These are phyloP conservation scores for Phalacrocorax brasilianus DNA, from an alignment of 2,113 vertebrate species.

Conservation along the genomic window DNA sequence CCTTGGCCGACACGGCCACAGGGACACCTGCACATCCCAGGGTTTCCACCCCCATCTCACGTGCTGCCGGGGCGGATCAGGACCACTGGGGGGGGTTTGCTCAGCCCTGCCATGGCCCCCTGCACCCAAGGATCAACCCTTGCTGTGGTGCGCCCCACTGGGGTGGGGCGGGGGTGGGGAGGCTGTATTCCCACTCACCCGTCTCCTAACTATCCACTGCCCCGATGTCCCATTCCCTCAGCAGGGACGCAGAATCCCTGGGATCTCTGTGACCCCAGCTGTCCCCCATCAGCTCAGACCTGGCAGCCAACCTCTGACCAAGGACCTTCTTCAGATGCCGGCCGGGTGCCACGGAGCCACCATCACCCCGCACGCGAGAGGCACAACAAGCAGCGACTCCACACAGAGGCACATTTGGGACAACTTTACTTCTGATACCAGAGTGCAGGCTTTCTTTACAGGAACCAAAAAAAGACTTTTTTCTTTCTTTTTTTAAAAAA, in stretches of 20 bases:
- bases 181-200: neutral
- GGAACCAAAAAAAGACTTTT: neutral
- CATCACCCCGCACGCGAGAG: accelerated
- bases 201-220: neutral
- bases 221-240: accelerated
- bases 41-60: too few species aligned
- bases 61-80: neutral
- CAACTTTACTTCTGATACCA: neutral
- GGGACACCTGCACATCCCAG: too few species aligned
- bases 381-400: neutral
- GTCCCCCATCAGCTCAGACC: neutral
- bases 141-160: accelerated
- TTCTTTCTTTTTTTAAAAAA: neutral
- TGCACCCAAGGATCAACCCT: neutral
- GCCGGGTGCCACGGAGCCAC: neutral
- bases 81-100: accelerated
- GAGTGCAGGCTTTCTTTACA: conserved; percentile 1
- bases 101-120: neutral
- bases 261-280: too few species aligned
- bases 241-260: neutral
- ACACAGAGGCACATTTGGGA: neutral
- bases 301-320: neutral
- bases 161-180: neutral
- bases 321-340: accelerated
- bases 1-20: neutral